Base-by-base conservation (phyloP, 1,140 invertebrate genomes). In the Penaeus chinensis region DNA sequence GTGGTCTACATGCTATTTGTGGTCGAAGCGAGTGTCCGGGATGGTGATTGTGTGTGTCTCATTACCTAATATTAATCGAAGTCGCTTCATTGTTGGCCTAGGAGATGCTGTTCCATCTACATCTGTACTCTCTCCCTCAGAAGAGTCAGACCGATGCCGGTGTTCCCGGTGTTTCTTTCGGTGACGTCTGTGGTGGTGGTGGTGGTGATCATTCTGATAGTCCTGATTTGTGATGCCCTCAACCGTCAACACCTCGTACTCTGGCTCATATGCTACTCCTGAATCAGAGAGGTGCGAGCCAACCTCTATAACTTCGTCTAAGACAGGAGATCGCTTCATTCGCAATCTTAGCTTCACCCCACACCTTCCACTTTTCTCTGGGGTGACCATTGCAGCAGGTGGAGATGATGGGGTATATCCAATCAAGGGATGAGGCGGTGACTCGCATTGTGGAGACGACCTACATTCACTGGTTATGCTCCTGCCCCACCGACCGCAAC, bases 221-320 rank as follows among this genome's bases (percentile, higher is more conserved):
- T 88, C 82, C 32, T 87, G 86, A 69, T 63, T 87, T 63, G 80
- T 87, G 74, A 96, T 94, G 22, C 96, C 96, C 91, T 96, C 96
- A 85, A 96, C 94, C 84, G 96, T 94, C 90, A 97, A 92, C 42
- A 97, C 95, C 92, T 97, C 96, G 91, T 97, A 97, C 91, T 97
- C 96, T 4, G 95, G 95, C 89, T 95, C 94, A 19, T 87, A 88
- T 16, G 84, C 87, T 94, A 95, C 69, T 24, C 90, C 84, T 19
- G 86, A 82, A 27, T 90, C 89, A 32, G 89, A 85, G 37, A 88
- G 85, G 78, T 89, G 89, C 84, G 94, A 95, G 13, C 96, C 96
- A 20, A 95, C 95, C 92, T 97, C 96, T 88, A 96, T 95, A 0
- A 96, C 94, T 90, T 97, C 96, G 91, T 97, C 96, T 22, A 96